A percentile compares a stretch with the other conserved stretches of the same genome.
These are phyloP conservation scores for Lipophrys pholis DNA, from an alignment of 2,113 vertebrate genomes.

Conservation along the genomic window DNA sequence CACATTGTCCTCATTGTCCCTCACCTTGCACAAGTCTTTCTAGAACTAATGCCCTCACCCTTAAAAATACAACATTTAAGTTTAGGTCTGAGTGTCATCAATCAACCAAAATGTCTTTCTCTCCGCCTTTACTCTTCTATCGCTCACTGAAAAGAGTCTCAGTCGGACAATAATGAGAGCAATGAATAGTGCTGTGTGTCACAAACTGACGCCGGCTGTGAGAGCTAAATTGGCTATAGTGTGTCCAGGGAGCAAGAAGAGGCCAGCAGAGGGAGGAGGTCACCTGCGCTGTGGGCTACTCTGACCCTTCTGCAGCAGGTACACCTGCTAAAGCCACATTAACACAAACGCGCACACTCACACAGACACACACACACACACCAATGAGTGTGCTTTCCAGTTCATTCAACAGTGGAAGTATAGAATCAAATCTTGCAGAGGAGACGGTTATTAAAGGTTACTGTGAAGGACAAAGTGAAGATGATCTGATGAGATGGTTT, in stretches of 20 bases:
- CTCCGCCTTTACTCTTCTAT: constrained; percentile 32
- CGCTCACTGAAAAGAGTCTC: constrained; percentile 62
- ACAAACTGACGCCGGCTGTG: constrained; percentile 44
- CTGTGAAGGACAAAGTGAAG: too few relatives aligned
- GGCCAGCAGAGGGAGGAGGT: constrained; percentile 25
- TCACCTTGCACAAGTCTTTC: not conserved
- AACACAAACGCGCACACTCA: constrained; percentile 18
- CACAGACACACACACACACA: constrained; percentile 24
- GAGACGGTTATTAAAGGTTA: constrained; percentile 3
- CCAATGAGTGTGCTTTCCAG: constrained; percentile 20
- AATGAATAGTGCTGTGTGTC: constrained; percentile 70
- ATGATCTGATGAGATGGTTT: too few relatives aligned
- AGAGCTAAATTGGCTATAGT: constrained; percentile 69
- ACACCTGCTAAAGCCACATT: constrained; percentile 54
- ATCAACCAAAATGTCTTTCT: constrained; percentile 28
- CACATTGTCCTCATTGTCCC: not conserved
- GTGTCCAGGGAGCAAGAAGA: constrained; percentile 54
- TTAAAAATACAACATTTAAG: constrained; percentile 21
- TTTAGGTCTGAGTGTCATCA: constrained; percentile 38
- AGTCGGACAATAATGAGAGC: constrained; percentile 73
- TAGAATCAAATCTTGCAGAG: constrained; percentile 12
- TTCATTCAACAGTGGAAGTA: constrained; percentile 35
- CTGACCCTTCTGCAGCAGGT: constrained; percentile 51
- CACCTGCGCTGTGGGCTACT: constrained; percentile 47
- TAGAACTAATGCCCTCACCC: not conserved